Evolutionary conservation across 2,888 invertebrate genomes (phyloP).

Genomic region (Lithophane leautieri): DNA sequence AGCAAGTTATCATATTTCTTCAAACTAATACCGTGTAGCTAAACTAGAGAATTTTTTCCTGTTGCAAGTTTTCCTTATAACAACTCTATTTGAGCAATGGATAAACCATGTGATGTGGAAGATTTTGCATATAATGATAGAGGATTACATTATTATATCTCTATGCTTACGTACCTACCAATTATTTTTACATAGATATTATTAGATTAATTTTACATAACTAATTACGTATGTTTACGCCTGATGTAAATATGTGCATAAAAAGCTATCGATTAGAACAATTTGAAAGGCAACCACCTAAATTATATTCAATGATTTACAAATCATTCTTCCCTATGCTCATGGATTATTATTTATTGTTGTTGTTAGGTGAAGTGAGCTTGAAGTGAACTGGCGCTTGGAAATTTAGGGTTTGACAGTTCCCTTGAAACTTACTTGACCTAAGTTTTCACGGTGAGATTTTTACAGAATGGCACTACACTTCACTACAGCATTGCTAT

Average conservation of each 20-base stretch:
- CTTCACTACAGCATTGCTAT: too few species aligned
- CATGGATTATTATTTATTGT: too few species aligned
- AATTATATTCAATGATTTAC: neutral
- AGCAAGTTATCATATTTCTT: slow-evolving; percentile 12
- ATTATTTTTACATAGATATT: slow-evolving; percentile 3
- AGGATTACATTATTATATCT: too few species aligned
- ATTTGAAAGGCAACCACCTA: neutral
- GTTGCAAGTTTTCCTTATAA: slow-evolving; percentile 19
- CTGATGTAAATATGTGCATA: neutral
- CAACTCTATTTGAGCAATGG: neutral
- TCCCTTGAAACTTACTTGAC: too few species aligned
- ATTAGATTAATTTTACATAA: neutral
- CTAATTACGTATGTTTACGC: neutral
- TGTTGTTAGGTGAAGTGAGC: too few species aligned
- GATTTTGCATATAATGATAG: neutral
- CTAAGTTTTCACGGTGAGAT: too few species aligned
- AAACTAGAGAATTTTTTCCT: slow-evolving; percentile 26
- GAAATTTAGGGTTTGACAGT: too few species aligned
- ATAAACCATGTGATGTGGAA: slow-evolving; percentile 22
- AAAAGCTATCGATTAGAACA: neutral
- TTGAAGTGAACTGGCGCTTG: too few species aligned
- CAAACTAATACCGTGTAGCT: neutral
- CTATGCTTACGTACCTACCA: neutral
- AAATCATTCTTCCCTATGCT: neutral
- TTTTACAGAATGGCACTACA: too few species aligned